A percentile compares a stretch with the other conserved stretches of the same genome.
These are phyloP conservation scores for Drosophila anomalata DNA, from an alignment of 2,888 invertebrate genomes.

Conservation along the genomic window DNA sequence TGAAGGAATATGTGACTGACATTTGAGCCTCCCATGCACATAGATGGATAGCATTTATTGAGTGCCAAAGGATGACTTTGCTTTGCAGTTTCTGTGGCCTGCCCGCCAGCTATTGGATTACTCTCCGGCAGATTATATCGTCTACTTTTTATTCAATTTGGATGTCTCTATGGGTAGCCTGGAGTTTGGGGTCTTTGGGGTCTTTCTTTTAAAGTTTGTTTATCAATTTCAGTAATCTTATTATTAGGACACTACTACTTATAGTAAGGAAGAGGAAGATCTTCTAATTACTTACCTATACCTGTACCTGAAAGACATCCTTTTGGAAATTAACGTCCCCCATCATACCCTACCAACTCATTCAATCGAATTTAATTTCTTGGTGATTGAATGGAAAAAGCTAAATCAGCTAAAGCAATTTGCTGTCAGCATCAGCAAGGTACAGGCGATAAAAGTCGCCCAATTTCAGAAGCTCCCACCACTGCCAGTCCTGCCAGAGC, in stretches of 20 bases:
- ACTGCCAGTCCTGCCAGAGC: neutral
- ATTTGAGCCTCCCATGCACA: conserved; percentile 53
- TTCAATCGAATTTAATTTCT: conserved; percentile 22
- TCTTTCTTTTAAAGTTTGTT: neutral
- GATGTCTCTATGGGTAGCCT: conserved; percentile 8
- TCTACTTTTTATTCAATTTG: conserved; percentile 47
- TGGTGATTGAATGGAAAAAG: conserved; percentile 38
- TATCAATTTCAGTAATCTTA: neutral
- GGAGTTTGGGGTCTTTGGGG: neutral
- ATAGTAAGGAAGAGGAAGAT: neutral
- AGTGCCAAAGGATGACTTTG: conserved; percentile 59
- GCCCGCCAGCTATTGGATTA: conserved; percentile 38
- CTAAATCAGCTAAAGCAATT: conserved; percentile 41
- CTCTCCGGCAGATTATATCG: conserved; percentile 27
- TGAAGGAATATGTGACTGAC: conserved; percentile 58
- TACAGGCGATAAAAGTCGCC: conserved; percentile 21
- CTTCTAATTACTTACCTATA: neutral
- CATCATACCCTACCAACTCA: neutral
- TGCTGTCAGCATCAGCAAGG: conserved; percentile 30
- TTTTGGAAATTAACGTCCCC: conserved; percentile 8
- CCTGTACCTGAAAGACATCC: neutral
- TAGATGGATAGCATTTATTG: conserved; percentile 71
- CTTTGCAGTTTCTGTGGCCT: conserved; percentile 30
- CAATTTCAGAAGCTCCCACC: neutral
- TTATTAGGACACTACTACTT: neutral